These are phyloP conservation scores for Phalanger gymnotis DNA, from an alignment of 2,797 vertebrate genomes.

Conservation along the genomic window DNA sequence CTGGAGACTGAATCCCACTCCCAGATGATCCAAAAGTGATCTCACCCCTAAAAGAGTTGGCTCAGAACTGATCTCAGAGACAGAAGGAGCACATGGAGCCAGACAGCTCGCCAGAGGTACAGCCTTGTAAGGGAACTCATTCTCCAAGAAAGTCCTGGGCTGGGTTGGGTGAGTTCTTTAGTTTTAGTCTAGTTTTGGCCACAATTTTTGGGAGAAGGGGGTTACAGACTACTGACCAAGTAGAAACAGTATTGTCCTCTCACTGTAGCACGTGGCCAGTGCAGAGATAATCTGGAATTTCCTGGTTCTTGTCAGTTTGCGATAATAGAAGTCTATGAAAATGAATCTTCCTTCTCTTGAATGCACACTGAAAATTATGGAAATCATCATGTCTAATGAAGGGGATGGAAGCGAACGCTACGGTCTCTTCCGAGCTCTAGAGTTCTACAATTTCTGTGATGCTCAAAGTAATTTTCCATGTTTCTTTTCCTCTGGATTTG, in stretches of 20 bases:
- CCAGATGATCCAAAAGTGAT: background rate
- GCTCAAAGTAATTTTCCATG: constrained; percentile 30
- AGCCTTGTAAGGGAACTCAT: background rate
- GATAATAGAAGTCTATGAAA: constrained; percentile 18
- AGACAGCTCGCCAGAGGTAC: background rate
- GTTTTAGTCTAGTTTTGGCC: background rate
- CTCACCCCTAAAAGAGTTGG: background rate
- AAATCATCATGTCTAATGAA: constrained; percentile 21
- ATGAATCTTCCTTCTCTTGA: background rate
- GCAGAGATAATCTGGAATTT: constrained; percentile 13
- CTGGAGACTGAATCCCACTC: background rate
- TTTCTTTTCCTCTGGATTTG: constrained; percentile 29
- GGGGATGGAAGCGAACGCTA: background rate
- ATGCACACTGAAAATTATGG: constrained; percentile 25
- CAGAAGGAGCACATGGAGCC: background rate
- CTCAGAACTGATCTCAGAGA: background rate
- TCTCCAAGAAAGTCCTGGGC: background rate
- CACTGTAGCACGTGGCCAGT: background rate
- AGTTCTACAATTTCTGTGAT: constrained; percentile 13
- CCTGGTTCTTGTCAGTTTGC: constrained; percentile 34
- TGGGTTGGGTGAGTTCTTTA: background rate
- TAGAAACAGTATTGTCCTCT: background rate
- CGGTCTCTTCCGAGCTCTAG: background rate
- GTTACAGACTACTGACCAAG: background rate
- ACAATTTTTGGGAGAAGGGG: background rate